These are phyloP conservation scores for Columbina picui DNA, from an alignment of 2,113 vertebrate species.

Conservation along the genomic window DNA sequence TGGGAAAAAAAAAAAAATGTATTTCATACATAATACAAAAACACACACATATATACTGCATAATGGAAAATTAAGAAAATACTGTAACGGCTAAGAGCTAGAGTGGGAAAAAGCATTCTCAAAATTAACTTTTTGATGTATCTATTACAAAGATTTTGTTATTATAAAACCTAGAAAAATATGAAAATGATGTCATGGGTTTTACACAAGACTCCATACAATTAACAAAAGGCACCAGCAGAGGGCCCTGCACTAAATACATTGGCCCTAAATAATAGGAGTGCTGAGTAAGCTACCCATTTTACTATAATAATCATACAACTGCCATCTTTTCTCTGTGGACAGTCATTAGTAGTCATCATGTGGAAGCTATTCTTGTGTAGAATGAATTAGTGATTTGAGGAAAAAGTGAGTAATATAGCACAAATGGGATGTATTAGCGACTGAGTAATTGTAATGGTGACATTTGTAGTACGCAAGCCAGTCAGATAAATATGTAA, in stretches of 20 bases:
- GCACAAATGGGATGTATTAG: neutral
- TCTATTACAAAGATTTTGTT: neutral
- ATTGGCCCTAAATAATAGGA: neutral
- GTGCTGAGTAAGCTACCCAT: neutral
- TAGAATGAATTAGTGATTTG: neutral
- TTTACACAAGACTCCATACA: neutral
- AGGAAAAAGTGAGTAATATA: neutral
- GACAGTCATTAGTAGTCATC: neutral
- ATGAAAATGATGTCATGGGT: fast-evolving
- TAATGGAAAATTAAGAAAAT: neutral
- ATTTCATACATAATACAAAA: neutral
- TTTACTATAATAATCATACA: neutral
- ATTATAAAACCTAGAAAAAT: neutral
- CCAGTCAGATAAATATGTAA: neutral
- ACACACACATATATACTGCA: too few species aligned
- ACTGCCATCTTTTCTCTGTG: conserved; percentile 33
- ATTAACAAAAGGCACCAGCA: neutral
- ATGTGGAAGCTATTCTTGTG: neutral
- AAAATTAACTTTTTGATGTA: neutral
- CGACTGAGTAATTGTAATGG: neutral
- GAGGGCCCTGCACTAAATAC: conserved; percentile 19
- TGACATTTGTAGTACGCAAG: neutral
- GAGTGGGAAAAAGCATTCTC: neutral
- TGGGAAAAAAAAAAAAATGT: neutral
- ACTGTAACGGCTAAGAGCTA: neutral